Conservation (phyloP, 2,888 invertebrate genomes). For the Caradrina clavipalpis region DNA sequence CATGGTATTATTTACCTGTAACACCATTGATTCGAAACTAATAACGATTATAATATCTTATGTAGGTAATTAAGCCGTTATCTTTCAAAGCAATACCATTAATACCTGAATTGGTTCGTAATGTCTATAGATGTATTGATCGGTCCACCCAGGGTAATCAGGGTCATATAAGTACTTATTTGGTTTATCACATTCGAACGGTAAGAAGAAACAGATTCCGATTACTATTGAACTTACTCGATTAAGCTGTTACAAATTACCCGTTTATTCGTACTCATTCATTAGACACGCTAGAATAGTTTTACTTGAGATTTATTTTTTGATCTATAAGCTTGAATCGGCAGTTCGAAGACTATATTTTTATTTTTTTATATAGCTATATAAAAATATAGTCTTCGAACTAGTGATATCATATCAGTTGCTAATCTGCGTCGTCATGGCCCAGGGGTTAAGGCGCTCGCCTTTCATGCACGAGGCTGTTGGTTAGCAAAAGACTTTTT, state of each 20-base stretch:
- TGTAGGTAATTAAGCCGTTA: conserved; percentile 18
- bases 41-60: background rate
- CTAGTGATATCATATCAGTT: no score
- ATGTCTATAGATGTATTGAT: conserved; percentile 20
- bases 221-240: conserved; percentile 44
- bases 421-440: conserved; percentile 5
- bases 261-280: conserved; percentile 44
- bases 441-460: no score
- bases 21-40: background rate
- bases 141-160: conserved; percentile 6
- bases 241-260: conserved; percentile 45
- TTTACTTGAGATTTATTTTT: conserved; percentile 25
- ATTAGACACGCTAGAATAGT: conserved; percentile 46
- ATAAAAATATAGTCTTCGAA: no score
- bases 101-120: conserved; percentile 1
- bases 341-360: background rate
- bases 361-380: conserved; percentile 9
- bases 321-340: background rate
- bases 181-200: conserved; percentile 31
- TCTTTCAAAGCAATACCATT: conserved; percentile 7
- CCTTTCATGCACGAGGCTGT: no score
- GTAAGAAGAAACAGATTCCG: conserved; percentile 39
- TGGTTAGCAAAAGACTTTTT: no score
- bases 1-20: conserved; percentile 1
- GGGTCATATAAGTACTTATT: conserved; percentile 9